Evolutionary conservation across 2,113 vertebrate species (phyloP).

Genomic region (Melanerpes aurifrons): DNA sequence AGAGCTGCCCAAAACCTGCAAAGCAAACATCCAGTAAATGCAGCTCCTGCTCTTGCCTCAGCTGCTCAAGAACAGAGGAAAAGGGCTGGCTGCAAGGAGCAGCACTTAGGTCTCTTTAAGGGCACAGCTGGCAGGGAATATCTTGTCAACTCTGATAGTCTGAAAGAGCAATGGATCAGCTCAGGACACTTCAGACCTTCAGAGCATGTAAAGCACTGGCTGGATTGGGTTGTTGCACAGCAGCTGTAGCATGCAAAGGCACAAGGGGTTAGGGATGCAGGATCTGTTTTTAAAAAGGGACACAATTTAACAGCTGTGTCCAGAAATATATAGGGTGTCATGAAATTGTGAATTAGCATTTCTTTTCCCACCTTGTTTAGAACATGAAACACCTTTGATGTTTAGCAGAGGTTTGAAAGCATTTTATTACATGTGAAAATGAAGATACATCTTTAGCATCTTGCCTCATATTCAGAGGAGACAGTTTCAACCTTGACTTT

Average conservation of each 20-base stretch:
- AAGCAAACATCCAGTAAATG: slow-evolving; percentile 27
- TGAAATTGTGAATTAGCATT: not conserved
- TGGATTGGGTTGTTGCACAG: slow-evolving; percentile 19
- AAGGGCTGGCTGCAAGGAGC: slow-evolving; percentile 1
- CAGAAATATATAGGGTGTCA: not conserved
- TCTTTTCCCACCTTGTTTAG: not conserved
- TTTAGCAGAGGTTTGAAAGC: slow-evolving; percentile 40
- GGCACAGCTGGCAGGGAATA: slow-evolving; percentile 45
- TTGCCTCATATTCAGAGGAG: slow-evolving; percentile 18
- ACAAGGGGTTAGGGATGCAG: not conserved
- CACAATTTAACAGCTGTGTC: not conserved
- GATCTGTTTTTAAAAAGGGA: slow-evolving; percentile 21
- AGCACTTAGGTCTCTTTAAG: slow-evolving; percentile 59
- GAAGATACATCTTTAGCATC: not conserved
- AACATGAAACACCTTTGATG: slow-evolving; percentile 19
- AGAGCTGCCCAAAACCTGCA: slow-evolving; percentile 25
- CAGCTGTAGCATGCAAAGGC: not conserved
- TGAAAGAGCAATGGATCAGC: slow-evolving; percentile 46
- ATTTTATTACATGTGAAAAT: slow-evolving; percentile 26
- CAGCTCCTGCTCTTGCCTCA: slow-evolving; percentile 35
- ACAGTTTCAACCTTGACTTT: slow-evolving; percentile 35
- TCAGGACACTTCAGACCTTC: slow-evolving; percentile 15
- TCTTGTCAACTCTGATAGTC: slow-evolving; percentile 14
- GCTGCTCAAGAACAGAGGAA: not conserved
- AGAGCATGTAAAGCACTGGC: slow-evolving; percentile 13